A percentile compares a stretch with the other conserved stretches of the same genome.
Conservation (phyloP, 1,140 invertebrate genomes). For the Diplogasteroides magnus region DNA sequence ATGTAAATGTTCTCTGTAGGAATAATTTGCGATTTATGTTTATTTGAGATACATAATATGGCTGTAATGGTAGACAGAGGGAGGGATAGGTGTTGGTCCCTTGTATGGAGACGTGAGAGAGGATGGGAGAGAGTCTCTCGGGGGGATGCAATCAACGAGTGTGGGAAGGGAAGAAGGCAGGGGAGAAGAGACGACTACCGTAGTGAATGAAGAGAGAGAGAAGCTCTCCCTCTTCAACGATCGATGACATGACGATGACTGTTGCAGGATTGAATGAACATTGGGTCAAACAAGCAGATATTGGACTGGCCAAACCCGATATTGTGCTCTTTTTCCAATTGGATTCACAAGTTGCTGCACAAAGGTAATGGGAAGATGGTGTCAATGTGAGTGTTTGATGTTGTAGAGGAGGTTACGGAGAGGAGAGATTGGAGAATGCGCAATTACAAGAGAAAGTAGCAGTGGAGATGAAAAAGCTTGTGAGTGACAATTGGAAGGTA, state of each 20-base stretch:
- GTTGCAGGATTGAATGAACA: constrained; percentile 23
- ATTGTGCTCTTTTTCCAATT: constrained; percentile 24
- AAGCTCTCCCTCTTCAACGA: constrained; percentile 4
- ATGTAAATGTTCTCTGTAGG: no score
- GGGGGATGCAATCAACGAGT: neutral
- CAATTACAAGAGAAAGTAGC: constrained; percentile 19
- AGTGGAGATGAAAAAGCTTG: constrained; percentile 17
- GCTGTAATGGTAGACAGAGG: no score
- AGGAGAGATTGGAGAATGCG: constrained; percentile 20
- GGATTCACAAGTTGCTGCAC: neutral
- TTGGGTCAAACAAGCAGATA: constrained; percentile 19
- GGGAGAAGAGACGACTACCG: neutral
- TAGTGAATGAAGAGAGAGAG: constrained; percentile 1
- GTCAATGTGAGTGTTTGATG: no score
- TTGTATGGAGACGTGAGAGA: constrained; percentile 16
- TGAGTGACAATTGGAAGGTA: constrained; percentile 15
- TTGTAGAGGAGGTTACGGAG: constrained; percentile 22
- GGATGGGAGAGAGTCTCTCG: neutral
- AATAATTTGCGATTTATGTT: no score
- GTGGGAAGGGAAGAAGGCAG: constrained; percentile 16
- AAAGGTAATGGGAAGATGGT: no score
- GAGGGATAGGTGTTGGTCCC: constrained; percentile 5
- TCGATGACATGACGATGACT: constrained; percentile 1
- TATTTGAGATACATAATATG: no score
- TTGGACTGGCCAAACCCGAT: constrained; percentile 25